A percentile compares a stretch with the other conserved stretches of the same genome.
Evolutionary conservation across 2,113 vertebrate genomes (phyloP).

Genomic region (Macquaria australasica): DNA sequence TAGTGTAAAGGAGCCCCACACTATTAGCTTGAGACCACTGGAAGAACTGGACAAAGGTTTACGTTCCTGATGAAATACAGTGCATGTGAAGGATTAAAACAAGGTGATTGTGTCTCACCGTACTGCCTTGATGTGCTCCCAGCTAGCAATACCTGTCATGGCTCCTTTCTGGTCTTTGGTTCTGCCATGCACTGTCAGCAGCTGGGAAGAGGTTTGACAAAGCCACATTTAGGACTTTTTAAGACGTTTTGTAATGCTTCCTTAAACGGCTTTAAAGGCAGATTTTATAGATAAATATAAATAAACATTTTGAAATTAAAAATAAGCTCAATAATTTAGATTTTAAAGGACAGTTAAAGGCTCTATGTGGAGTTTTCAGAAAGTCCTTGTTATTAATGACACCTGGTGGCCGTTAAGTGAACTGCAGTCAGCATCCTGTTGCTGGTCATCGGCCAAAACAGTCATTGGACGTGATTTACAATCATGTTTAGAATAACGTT

Average conservation of each 20-base stretch:
- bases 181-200: slow-evolving; percentile 95
- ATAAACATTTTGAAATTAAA: not conserved
- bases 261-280: not conserved
- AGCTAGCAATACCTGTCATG: slow-evolving; percentile 90
- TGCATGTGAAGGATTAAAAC: not conserved
- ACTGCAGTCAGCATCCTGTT: too few relatives aligned
- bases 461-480: too few relatives aligned
- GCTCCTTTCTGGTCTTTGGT: slow-evolving; percentile 99
- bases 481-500: too few relatives aligned
- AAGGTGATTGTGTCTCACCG: slow-evolving; percentile 81
- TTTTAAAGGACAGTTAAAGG: not conserved
- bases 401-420: too few relatives aligned
- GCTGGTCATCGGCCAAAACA: too few relatives aligned
- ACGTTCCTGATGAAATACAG: not conserved
- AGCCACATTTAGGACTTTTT: not conserved
- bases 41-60: not conserved
- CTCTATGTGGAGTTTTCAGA: too few relatives aligned
- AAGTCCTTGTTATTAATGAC: too few relatives aligned
- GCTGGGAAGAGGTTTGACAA: slow-evolving; percentile 70
- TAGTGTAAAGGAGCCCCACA: not conserved
- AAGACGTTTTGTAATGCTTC: not conserved
- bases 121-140: slow-evolving; percentile 96
- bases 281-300: not conserved
- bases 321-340: not conserved
- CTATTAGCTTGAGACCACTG: too few relatives aligned